A percentile compares a stretch with the other conserved stretches of the same genome.
Evolutionary conservation across 1,140 invertebrate genomes (phyloP).

Genomic region (Subanguina moxae): DNA sequence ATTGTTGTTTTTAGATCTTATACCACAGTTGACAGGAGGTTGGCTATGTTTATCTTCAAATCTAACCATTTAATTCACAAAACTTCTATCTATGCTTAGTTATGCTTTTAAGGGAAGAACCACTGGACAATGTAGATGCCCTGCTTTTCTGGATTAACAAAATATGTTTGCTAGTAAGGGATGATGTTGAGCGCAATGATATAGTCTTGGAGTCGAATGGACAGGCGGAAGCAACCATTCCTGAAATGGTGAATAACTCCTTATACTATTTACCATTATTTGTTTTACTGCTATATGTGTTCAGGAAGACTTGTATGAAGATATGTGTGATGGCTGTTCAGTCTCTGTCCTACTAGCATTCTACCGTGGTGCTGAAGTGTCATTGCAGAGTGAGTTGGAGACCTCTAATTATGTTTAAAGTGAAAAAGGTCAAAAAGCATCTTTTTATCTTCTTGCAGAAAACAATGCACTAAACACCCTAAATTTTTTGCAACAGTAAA

Average conservation of each 20-base stretch:
- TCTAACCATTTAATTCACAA: not conserved
- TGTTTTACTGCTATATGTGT: not conserved
- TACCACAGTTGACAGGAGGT: slow-evolving; percentile 22
- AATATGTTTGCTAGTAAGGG: slow-evolving; percentile 55
- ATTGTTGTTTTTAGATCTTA: not conserved
- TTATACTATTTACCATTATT: not conserved
- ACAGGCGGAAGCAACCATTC: slow-evolving; percentile 49
- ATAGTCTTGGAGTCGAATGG: slow-evolving; percentile 23
- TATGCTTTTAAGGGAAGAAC: slow-evolving; percentile 59
- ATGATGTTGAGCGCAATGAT: slow-evolving; percentile 51
- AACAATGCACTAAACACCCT: no score
- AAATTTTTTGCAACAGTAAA: no score
- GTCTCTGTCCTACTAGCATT: slow-evolving; percentile 68
- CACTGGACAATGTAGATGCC: slow-evolving; percentile 77
- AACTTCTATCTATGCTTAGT: slow-evolving; percentile 38
- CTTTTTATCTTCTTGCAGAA: no score
- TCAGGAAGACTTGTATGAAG: slow-evolving; percentile 66
- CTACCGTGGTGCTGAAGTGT: slow-evolving; percentile 83
- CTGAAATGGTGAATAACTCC: slow-evolving; percentile 56
- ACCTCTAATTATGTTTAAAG: no score
- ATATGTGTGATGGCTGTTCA: slow-evolving; percentile 77
- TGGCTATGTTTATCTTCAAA: no score
- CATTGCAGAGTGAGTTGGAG: slow-evolving; percentile 66
- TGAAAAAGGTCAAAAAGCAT: no score
- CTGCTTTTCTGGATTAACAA: slow-evolving; percentile 66